These are phyloP conservation scores for Porites lutea DNA, from an alignment of 64 coral and sea anemone genomes.

Conservation along the genomic window DNA sequence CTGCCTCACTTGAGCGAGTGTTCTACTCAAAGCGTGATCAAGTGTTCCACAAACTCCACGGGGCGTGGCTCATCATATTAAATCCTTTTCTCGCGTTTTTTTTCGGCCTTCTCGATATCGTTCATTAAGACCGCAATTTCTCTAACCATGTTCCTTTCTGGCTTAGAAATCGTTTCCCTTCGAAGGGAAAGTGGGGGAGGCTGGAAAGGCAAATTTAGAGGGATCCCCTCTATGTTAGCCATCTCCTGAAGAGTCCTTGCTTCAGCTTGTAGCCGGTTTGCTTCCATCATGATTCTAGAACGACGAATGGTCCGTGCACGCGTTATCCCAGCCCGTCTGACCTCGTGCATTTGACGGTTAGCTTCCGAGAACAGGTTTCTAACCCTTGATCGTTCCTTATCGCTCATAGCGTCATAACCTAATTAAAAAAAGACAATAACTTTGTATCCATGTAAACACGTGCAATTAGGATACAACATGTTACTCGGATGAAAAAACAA, in stretches of 20 bases:
- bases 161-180: background rate
- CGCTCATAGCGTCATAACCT: constrained; percentile 36
- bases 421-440: background rate
- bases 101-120: constrained; percentile 12
- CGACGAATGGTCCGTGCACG: background rate
- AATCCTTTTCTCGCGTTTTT: background rate
- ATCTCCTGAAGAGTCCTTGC: constrained; percentile 39
- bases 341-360: constrained; percentile 6
- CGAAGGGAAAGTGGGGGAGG: background rate
- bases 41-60: background rate
- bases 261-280: background rate
- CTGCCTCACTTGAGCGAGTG: background rate
- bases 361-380: constrained; percentile 19
- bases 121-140: constrained; percentile 19
- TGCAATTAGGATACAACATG: too few relatives aligned
- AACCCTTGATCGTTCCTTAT: background rate
- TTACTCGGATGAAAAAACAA: too few relatives aligned
- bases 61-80: background rate
- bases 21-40: constrained; percentile 15
- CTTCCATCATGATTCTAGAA: constrained; percentile 21
- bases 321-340: background rate
- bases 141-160: background rate
- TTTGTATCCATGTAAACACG: too few relatives aligned
- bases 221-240: constrained; percentile 12
- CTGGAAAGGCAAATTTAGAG: constrained; percentile 11